A percentile compares a stretch with the other conserved stretches of the same genome.
These are phyloP conservation scores for Pristionchus pacificus DNA, from an alignment of 1,140 invertebrate genomes.

Conservation along the genomic window DNA sequence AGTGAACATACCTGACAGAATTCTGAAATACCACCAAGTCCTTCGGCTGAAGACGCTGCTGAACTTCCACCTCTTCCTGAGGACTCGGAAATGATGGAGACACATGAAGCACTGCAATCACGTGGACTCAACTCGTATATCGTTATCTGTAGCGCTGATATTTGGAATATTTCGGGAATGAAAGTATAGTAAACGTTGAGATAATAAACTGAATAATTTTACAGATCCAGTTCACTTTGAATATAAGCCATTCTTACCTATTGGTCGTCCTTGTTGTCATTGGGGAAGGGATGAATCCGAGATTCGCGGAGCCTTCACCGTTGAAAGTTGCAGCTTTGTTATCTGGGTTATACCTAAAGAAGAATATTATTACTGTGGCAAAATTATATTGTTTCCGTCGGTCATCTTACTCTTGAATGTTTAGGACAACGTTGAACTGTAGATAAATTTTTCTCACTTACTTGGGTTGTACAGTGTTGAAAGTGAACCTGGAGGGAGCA, in stretches of 20 bases:
- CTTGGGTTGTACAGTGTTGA: too few relatives aligned
- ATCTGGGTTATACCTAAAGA: neutral
- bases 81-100: neutral
- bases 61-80: neutral
- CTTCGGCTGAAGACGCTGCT: neutral
- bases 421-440: neutral
- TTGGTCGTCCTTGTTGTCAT: neutral
- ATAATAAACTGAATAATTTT: neutral
- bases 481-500: too few relatives aligned
- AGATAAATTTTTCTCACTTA: neutral
- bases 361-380: neutral
- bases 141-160: neutral
- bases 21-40: neutral
- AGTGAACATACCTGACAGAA: neutral
- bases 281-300: neutral
- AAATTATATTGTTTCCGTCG: neutral
- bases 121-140: neutral
- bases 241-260: neutral
- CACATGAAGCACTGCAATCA: neutral
- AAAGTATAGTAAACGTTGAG: neutral
- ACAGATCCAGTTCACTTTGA: neutral
- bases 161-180: neutral
- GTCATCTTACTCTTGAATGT: neutral
- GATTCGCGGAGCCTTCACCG: neutral
- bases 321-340: neutral